Percentiles rank a stretch among this genome's conserved stretches.
These are phyloP conservation scores for Lasioglossum villosulum DNA, from an alignment of 2,888 invertebrate genomes.

Conservation along the genomic window DNA sequence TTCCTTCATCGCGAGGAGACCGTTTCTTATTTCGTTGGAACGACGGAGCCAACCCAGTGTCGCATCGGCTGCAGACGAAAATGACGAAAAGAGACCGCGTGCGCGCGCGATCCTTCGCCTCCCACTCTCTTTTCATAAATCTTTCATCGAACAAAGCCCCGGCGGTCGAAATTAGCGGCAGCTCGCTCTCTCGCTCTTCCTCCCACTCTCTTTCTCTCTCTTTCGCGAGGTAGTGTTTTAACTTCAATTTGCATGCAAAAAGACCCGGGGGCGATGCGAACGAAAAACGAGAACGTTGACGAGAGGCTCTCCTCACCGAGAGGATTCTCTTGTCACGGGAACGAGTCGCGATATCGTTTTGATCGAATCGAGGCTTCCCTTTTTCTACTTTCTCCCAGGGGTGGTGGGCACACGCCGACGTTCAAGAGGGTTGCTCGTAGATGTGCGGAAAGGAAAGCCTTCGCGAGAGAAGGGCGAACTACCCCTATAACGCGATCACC, in stretches of 20 bases:
- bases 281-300: conserved; percentile 18
- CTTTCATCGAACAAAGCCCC: conserved; percentile 73
- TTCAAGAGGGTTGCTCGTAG: conserved; percentile 25
- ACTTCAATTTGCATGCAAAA: conserved; percentile 71
- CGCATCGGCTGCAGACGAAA: not conserved
- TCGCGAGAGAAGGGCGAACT: not conserved
- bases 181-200: not conserved
- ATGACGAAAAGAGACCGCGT: not conserved
- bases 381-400: not conserved
- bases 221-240: conserved; percentile 39
- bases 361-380: conserved; percentile 42
- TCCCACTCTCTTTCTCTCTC: not conserved
- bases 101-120: not conserved
- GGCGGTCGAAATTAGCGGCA: conserved; percentile 67
- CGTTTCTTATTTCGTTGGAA: conserved; percentile 3
- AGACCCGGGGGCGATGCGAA: conserved; percentile 33
- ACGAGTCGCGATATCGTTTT: conserved; percentile 46
- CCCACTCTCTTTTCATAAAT: conserved; percentile 73
- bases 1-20: not conserved
- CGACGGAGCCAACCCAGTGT: not conserved
- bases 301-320: conserved; percentile 20
- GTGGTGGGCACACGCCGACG: not conserved
- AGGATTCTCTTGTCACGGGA: conserved; percentile 31
- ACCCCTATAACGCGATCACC: not conserved
- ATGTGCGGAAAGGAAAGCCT: conserved; percentile 12